A percentile compares a stretch with the other conserved stretches of the same genome.
These are phyloP conservation scores for Colostygia pectinataria DNA, from an alignment of 2,888 invertebrate genomes.

Conservation along the genomic window DNA sequence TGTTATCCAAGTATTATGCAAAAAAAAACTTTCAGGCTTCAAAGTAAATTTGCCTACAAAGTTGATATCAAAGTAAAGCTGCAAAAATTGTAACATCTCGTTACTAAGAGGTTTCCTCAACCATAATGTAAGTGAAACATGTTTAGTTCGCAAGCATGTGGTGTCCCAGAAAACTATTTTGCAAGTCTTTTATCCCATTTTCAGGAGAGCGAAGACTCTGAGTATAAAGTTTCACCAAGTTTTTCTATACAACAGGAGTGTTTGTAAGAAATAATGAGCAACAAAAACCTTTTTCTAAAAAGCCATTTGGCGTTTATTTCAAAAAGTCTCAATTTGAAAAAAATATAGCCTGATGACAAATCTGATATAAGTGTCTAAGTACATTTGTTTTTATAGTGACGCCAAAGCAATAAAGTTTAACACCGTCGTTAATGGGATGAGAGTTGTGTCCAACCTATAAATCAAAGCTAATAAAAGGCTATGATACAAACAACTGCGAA, in stretches of 20 bases:
- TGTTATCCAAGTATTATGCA: too few species aligned
- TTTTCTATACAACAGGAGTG: slow-evolving; percentile 77
- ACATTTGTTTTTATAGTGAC: slow-evolving; percentile 10
- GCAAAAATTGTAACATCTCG: slow-evolving; percentile 38
- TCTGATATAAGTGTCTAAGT: too few species aligned
- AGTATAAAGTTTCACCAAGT: slow-evolving; percentile 77
- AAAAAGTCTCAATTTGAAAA: not conserved
- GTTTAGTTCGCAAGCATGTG: slow-evolving; percentile 73
- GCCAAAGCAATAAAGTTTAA: not conserved
- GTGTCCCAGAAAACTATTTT: slow-evolving; percentile 77
- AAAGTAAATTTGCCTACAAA: slow-evolving; percentile 13
- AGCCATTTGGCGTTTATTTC: not conserved
- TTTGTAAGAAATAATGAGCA: slow-evolving; percentile 59
- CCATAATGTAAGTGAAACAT: slow-evolving; percentile 56
- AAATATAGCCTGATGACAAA: not conserved
- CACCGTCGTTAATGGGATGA: slow-evolving; percentile 1
- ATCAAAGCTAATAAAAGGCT: slow-evolving; percentile 38
- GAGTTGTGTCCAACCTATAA: slow-evolving; percentile 24
- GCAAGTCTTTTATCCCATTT: slow-evolving; percentile 79
- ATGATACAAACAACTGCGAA: slow-evolving; percentile 45
- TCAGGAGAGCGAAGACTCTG: slow-evolving; percentile 53
- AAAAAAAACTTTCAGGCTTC: too few species aligned
- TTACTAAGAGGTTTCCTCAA: slow-evolving; percentile 51
- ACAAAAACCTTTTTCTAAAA: slow-evolving; percentile 37
- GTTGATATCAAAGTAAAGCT: slow-evolving; percentile 21